These are phyloP conservation scores for Aplidium turbinatum DNA, from an alignment of 23 tunicate species.

Conservation along the genomic window DNA sequence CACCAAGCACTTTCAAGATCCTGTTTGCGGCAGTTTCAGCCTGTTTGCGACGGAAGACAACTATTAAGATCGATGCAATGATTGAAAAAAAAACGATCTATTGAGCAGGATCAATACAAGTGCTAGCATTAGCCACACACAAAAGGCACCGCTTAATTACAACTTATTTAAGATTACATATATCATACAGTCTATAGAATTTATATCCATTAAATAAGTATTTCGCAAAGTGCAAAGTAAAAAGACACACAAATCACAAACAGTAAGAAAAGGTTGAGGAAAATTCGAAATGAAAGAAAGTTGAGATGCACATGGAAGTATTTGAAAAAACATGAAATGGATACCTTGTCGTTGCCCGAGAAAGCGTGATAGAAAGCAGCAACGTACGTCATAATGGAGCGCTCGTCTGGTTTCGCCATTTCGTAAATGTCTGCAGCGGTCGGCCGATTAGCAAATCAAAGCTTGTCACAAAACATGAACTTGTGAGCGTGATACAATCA, in stretches of 20 bases:
- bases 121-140: too few species aligned
- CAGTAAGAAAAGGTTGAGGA: too few species aligned
- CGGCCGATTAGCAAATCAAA: too few species aligned
- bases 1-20: conserved; percentile 93
- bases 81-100: neutral
- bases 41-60: too few species aligned
- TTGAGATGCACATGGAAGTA: too few species aligned
- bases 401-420: conserved; percentile 97
- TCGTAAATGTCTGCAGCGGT: conserved; percentile 92
- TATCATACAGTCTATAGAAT: too few species aligned
- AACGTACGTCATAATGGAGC: conserved; percentile 99
- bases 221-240: too few species aligned
- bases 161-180: too few species aligned
- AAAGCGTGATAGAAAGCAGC: conserved; percentile 99
- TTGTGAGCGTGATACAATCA: neutral
- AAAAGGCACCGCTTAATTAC: too few species aligned
- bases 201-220: too few species aligned
- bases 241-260: too few species aligned
- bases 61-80: neutral
- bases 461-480: neutral
- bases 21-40: conserved; percentile 99
- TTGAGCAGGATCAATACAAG: neutral
- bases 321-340: conserved; percentile 17
- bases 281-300: too few species aligned
- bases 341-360: conserved; percentile 96